These are phyloP conservation scores for Drymodes brunneopygia DNA, from an alignment of 2,113 vertebrate genomes.

Conservation along the genomic window DNA sequence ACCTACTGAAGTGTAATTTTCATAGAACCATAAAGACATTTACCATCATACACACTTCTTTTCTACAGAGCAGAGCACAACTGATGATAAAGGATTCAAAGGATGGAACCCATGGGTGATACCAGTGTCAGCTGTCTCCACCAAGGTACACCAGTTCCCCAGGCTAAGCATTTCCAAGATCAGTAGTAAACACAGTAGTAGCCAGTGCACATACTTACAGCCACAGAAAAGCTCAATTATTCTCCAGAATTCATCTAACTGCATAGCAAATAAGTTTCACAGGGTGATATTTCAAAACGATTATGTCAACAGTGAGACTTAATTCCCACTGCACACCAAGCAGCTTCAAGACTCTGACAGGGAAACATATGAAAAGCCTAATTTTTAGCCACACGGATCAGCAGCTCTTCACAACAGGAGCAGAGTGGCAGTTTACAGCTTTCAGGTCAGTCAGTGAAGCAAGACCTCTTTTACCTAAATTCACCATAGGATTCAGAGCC, in stretches of 20 bases:
- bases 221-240: not conserved
- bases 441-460: not conserved
- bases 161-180: not conserved
- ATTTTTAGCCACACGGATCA: not conserved
- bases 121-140: not conserved
- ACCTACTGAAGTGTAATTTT: not conserved
- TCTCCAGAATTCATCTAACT: not conserved
- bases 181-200: not conserved
- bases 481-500: not conserved
- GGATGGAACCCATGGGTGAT: not conserved
- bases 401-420: not conserved
- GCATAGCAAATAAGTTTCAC: not conserved
- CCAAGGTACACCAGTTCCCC: rapidly evolving
- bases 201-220: not conserved
- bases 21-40: not conserved
- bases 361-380: not conserved
- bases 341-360: not conserved
- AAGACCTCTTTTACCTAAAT: not conserved
- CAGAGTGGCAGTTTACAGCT: not conserved
- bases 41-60: not conserved
- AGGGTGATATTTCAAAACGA: not conserved
- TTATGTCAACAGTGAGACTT: not conserved
- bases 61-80: not conserved
- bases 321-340: not conserved
- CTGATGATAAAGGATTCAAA: rapidly evolving